These are phyloP conservation scores for Lissocephala sabroskyi DNA, from an alignment of 2,888 invertebrate genomes.

Conservation along the genomic window DNA sequence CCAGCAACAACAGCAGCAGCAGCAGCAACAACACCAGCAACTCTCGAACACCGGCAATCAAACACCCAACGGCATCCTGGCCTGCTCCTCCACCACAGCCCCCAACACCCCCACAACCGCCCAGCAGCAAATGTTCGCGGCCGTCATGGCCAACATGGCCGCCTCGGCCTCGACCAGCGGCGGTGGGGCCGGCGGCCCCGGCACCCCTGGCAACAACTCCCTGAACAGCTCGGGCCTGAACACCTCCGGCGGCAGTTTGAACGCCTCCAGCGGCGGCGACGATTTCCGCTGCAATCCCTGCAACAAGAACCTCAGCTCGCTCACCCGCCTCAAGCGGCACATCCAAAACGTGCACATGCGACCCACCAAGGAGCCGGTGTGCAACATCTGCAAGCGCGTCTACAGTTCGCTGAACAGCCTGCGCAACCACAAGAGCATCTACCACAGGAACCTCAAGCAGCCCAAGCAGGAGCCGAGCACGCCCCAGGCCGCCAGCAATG, in stretches of 20 bases:
- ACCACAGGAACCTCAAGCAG: constrained; percentile 87
- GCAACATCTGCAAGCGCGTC: constrained; percentile 93
- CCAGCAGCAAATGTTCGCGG: constrained; percentile 66
- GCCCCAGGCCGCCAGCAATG: constrained; percentile 35
- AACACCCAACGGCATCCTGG: constrained; percentile 40
- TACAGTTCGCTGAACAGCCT: constrained; percentile 93
- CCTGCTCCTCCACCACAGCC: constrained; percentile 42
- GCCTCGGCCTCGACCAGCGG: constrained; percentile 40
- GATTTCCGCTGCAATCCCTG: constrained; percentile 93
- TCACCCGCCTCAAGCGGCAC: constrained; percentile 91
- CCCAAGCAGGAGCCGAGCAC: constrained; percentile 72
- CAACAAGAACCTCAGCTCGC: constrained; percentile 90
- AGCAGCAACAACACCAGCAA: constrained; percentile 13
- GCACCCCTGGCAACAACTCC: constrained; percentile 40
- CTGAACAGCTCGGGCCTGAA: constrained; percentile 49
- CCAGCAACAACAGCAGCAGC: constrained; percentile 21
- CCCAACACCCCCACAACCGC: constrained; percentile 37
- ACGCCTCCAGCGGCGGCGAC: constrained; percentile 75
- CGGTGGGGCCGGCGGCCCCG: constrained; percentile 64
- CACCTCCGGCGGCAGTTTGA: constrained; percentile 45
- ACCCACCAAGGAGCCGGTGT: constrained; percentile 91
- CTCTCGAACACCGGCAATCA: constrained; percentile 34
- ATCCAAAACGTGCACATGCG: constrained; percentile 94
- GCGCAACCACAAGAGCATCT: constrained; percentile 94
- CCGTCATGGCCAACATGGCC: constrained; percentile 67